A percentile compares a stretch with the other conserved stretches of the same genome.
Evolutionary conservation across 2,113 vertebrate genomes (phyloP).

Genomic region (Gobio gobio): DNA sequence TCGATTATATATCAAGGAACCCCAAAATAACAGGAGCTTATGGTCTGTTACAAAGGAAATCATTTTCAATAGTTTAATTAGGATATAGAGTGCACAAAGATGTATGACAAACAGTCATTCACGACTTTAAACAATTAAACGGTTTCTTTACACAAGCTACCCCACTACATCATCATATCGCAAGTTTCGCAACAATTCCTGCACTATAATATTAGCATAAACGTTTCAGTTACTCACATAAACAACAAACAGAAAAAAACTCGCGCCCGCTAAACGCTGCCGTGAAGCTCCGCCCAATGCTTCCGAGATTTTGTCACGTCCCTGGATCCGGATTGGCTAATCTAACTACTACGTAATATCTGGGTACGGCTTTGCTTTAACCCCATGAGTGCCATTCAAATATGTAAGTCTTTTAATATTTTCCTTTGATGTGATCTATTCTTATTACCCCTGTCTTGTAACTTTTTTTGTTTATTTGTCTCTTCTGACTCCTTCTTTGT

Average conservation of each 20-base stretch:
- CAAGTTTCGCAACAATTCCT: background rate
- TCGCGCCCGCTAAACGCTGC: background rate
- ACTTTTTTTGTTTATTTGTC: too few relatives aligned
- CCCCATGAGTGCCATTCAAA: background rate
- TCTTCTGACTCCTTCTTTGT: too few relatives aligned
- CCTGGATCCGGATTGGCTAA: background rate
- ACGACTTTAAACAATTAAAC: background rate
- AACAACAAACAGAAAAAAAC: background rate
- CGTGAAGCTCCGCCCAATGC: background rate
- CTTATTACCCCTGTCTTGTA: too few relatives aligned
- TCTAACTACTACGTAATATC: background rate
- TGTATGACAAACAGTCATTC: background rate
- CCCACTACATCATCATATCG: background rate
- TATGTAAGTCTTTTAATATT: too few relatives aligned
- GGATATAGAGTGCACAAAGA: background rate
- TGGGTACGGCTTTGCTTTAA: background rate
- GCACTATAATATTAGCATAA: background rate
- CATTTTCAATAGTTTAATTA: background rate
- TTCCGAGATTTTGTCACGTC: constrained; percentile 2
- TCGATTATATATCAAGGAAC: background rate
- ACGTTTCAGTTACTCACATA: constrained; percentile 14
- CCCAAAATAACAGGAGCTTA: background rate
- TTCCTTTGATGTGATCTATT: too few relatives aligned
- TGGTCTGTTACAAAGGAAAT: background rate
- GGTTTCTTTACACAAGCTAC: background rate